These are phyloP conservation scores for Conus betulinus DNA, from an alignment of 1,140 invertebrate genomes.

Conservation along the genomic window DNA sequence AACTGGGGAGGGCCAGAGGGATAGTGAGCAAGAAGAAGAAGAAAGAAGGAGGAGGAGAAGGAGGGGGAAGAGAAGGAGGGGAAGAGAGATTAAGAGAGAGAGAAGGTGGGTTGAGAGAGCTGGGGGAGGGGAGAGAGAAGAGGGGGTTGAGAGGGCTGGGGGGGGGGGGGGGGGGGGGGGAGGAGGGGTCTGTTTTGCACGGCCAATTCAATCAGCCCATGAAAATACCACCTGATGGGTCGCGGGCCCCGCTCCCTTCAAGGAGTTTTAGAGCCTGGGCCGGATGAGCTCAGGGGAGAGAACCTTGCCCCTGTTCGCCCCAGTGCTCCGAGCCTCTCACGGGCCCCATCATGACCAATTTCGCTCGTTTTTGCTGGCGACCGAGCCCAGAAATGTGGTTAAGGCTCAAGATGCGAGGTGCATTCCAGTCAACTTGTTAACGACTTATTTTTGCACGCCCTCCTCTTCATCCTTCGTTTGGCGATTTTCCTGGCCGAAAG, in stretches of 20 bases:
- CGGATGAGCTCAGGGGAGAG: neutral
- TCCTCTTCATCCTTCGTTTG: slow-evolving; percentile 14
- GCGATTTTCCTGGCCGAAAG: slow-evolving; percentile 28
- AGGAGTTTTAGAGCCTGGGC: neutral
- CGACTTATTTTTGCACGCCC: slow-evolving; percentile 38
- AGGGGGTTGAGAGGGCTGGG: too few species aligned
- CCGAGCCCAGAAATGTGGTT: slow-evolving; percentile 38
- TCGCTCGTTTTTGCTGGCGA: slow-evolving; percentile 34
- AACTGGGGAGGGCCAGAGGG: too few species aligned
- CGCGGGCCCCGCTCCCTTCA: slow-evolving; percentile 2
- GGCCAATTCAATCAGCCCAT: slow-evolving; percentile 31
- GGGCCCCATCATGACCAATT: slow-evolving; percentile 34
- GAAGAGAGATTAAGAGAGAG: too few species aligned
- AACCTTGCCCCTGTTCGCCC: slow-evolving; percentile 19
- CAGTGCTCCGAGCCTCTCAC: slow-evolving; percentile 22
- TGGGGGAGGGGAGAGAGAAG: neutral
- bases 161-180: neutral
- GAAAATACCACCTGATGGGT: slow-evolving; percentile 36
- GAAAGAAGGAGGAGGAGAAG: too few species aligned
- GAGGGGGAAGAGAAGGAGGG: too few species aligned
- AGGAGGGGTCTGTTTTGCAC: slow-evolving; percentile 29
- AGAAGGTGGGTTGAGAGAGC: too few species aligned
- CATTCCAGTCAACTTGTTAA: slow-evolving; percentile 40
- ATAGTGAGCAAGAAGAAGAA: too few species aligned
- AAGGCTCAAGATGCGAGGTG: slow-evolving; percentile 37